Evolutionary conservation across 2,113 vertebrate genomes (phyloP), one percentile per base, ranked within the genome.

Genomic region (Coracopsis vasa): DNA sequence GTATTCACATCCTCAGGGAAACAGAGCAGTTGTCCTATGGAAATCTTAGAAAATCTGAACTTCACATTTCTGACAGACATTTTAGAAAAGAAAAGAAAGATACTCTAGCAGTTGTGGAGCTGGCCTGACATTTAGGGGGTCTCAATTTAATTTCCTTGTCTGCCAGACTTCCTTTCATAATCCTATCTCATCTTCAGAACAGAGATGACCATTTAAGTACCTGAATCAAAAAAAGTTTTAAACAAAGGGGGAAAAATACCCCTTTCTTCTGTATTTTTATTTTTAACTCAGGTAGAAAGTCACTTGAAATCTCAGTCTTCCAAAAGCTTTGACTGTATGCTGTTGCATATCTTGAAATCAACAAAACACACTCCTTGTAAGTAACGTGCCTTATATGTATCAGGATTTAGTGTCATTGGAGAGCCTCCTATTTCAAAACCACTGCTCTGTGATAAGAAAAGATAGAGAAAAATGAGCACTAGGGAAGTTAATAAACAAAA

Each of bases 401-500:
- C 17, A 75, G 48, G 51, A 72, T 53, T 82, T 94, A 51, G 54
- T 51, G 39, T 79, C 88, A 92, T 3, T 88, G 64, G 33, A 94
- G 41, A 90, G 50, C 17, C 29, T 80, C 78, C 47, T 44, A 67
- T 74, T 94, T 65, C 51, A 86, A 90, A 92, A 75, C 25, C 75
- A 71, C 69, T 74, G 56, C 48, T 81, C 90, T 84, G 73, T 69
- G 54, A 69, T 87, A 90, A 86, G 47, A 90, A 72, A 56, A 91
- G 82, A 90, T 88, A 71, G 29, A 94, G 90, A 96, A 93, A 86
- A 95, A 93, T 33, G 79, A 93, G 41, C 75, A 90, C 54, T 58
- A 50, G 56, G 51, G 44, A 86, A 93, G 92, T 81, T 96, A 90
- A 97, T 95, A 96, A 97, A 97, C 94, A 96, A 96, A 97, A 96